These are phyloP conservation scores for Leptothorax acervorum DNA, from an alignment of 2,888 invertebrate genomes.

Conservation along the genomic window DNA sequence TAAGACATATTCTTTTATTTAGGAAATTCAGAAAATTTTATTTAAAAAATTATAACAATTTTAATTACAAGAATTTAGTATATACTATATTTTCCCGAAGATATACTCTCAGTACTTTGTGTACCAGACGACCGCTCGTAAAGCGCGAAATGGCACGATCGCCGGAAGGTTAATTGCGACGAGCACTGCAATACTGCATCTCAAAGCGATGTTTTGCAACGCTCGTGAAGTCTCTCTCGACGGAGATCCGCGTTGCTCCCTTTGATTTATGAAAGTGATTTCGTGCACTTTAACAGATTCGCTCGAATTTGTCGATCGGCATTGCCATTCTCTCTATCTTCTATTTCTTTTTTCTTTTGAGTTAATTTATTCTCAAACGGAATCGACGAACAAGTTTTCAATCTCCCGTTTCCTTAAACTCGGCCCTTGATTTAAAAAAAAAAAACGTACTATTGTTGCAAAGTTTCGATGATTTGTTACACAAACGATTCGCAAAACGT, in stretches of 20 bases:
- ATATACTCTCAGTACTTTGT: constrained; percentile 11
- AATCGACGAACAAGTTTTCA: constrained; percentile 30
- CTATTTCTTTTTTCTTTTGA: background rate
- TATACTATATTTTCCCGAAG: background rate
- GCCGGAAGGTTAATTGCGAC: constrained; percentile 45
- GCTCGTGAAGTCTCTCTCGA: constrained; percentile 16
- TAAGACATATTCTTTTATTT: background rate
- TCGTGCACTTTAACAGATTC: constrained; percentile 39
- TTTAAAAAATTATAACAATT: background rate
- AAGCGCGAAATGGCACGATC: constrained; percentile 14
- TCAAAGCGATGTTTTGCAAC: constrained; percentile 39
- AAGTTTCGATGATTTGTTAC: constrained; percentile 32
- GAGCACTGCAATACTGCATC: background rate
- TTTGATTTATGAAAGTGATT: constrained; percentile 55
- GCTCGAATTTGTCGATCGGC: constrained; percentile 32
- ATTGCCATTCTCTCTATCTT: constrained; percentile 17
- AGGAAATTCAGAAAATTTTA: background rate
- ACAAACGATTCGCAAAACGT: constrained; percentile 4
- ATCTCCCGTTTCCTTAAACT: constrained; percentile 18
- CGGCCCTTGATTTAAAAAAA: constrained; percentile 26
- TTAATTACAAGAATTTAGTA: background rate
- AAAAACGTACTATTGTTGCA: constrained; percentile 5
- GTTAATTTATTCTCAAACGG: constrained; percentile 46
- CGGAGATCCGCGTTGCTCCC: constrained; percentile 23
- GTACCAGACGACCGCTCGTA: background rate